phyloP scores from a whole-genome alignment of 1,140 invertebrate genomes.

The Drosophila subobscura region DNA sequence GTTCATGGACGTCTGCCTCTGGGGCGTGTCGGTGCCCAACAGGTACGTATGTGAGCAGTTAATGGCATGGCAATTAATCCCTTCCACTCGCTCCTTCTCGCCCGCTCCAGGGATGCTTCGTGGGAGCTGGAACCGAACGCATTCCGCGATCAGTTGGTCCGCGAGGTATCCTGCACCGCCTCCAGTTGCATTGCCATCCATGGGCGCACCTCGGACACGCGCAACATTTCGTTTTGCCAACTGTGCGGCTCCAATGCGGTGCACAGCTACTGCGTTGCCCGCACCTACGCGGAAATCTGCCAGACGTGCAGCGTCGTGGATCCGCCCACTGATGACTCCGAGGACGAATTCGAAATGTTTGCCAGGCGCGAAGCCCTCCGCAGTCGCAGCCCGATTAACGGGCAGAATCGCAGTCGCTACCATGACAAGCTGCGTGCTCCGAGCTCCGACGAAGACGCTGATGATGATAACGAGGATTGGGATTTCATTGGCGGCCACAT shows the following conservation, averaged over 20 bases:
- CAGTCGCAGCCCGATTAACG: too few relatives aligned
- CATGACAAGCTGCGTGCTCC: conserved; percentile 4
- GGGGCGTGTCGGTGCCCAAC: conserved; percentile 49
- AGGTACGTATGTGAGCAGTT: conserved; percentile 21
- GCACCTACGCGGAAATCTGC: conserved; percentile 15
- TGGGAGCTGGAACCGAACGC: conserved; percentile 47
- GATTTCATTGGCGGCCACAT: background rate
- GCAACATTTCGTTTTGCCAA: background rate
- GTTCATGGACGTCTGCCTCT: conserved; percentile 25
- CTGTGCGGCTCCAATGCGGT: conserved; percentile 54
- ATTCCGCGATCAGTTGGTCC: conserved; percentile 25
- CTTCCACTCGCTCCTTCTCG: background rate
- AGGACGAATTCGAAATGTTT: too few relatives aligned
- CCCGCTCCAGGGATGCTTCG: conserved; percentile 34
- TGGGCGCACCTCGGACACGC: conserved; percentile 11
- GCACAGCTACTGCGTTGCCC: conserved; percentile 17
- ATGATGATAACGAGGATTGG: background rate
- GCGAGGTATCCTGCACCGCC: conserved; percentile 5
- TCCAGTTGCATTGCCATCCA: background rate
- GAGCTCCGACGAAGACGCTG: background rate
- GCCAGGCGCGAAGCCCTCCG: too few relatives aligned
- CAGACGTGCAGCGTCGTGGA: background rate
- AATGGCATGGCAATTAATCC: too few relatives aligned
- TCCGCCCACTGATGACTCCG: too few relatives aligned
- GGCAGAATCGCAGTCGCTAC: background rate